Percentiles rank a stretch among this genome's conserved stretches.
Conservation (phyloP, 2,113 vertebrate genomes). For the Forbesichthys papilliferus region DNA sequence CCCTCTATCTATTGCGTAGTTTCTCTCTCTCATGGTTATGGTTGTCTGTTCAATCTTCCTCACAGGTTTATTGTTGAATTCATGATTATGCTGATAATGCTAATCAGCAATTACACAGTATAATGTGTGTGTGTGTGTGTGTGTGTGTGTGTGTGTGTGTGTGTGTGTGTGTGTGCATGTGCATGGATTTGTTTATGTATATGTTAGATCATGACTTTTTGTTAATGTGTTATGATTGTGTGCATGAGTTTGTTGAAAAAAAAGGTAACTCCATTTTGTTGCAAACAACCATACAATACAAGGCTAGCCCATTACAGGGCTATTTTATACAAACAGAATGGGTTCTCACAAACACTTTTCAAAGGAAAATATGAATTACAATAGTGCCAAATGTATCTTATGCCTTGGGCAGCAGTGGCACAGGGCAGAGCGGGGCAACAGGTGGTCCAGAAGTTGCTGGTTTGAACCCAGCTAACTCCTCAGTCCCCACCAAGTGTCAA, state of each 20-base stretch:
- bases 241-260: conserved; percentile 1
- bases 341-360: too few species aligned
- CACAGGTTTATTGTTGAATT: conserved; percentile 41
- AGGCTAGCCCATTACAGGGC: too few species aligned
- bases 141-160: not conserved
- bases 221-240: not conserved
- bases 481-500: too few species aligned
- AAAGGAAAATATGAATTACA: not conserved
- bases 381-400: not conserved
- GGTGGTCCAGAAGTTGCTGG: too few species aligned
- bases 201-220: conserved; percentile 1
- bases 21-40: conserved; percentile 9
- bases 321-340: too few species aligned
- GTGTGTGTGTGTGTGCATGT: conserved; percentile 1
- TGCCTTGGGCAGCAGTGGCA: not conserved
- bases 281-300: too few species aligned
- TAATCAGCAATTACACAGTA: conserved; percentile 55
- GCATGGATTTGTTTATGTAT: conserved; percentile 14
- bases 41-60: conserved; percentile 57
- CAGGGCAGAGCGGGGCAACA: too few species aligned
- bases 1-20: not conserved
- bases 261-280: not conserved
- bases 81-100: conserved; percentile 46
- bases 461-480: too few species aligned
- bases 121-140: conserved; percentile 1